phyloP scores from a whole-genome alignment of 2,797 vertebrate species.

The Novumbra hubbsi region DNA sequence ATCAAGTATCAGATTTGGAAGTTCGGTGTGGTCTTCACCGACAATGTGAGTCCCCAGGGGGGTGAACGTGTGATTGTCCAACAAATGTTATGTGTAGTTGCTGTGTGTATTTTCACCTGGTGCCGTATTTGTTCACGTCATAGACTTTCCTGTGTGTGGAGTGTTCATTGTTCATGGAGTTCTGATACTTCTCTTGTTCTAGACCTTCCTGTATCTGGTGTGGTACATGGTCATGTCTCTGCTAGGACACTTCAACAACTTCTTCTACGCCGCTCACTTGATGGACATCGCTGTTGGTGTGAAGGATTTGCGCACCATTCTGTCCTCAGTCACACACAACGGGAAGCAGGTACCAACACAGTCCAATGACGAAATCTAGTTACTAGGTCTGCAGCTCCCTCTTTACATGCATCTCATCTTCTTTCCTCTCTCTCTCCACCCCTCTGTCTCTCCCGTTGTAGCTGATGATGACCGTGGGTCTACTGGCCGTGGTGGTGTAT shows the following conservation, averaged over 20 bases:
- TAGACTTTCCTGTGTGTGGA: background rate
- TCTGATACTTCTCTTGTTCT: slow-evolving; percentile 11
- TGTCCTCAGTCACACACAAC: slow-evolving; percentile 94
- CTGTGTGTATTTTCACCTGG: no score
- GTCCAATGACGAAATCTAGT: background rate
- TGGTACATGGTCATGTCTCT: slow-evolving; percentile 93
- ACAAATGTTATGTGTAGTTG: no score
- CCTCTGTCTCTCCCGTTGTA: slow-evolving; percentile 28
- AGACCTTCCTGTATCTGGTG: slow-evolving; percentile 93
- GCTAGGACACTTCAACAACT: slow-evolving; percentile 95
- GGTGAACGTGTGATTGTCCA: background rate
- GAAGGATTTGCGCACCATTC: slow-evolving; percentile 91
- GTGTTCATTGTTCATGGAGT: background rate
- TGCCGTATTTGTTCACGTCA: no score
- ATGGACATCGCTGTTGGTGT: slow-evolving; percentile 96
- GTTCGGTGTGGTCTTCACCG: slow-evolving; percentile 91
- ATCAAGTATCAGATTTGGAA: slow-evolving; percentile 98
- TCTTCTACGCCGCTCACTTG: slow-evolving; percentile 90
- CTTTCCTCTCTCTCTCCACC: background rate
- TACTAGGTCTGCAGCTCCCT: background rate
- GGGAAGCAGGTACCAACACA: slow-evolving; percentile 86
- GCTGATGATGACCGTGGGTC: slow-evolving; percentile 92
- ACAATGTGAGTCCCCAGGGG: slow-evolving; percentile 80
- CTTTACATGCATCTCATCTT: background rate
- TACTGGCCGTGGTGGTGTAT: slow-evolving; percentile 91